These are phyloP conservation scores for Microcebus jonahi DNA, from an alignment of 2,113 vertebrate genomes.

Conservation along the genomic window DNA sequence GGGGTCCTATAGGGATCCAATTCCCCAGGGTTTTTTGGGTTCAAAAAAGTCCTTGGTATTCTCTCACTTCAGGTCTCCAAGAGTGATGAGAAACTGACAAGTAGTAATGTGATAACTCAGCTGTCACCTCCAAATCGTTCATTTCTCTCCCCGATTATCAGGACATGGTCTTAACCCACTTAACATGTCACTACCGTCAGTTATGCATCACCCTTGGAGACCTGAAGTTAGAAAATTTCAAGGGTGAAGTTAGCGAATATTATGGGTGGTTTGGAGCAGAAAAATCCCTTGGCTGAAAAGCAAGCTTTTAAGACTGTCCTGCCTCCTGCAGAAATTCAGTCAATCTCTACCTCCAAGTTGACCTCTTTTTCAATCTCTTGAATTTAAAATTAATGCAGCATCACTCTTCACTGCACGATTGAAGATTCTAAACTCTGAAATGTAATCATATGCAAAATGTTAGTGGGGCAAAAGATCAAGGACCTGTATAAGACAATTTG, in stretches of 20 bases:
- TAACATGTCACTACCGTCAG: not conserved
- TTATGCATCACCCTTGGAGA: not conserved
- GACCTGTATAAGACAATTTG: conserved; percentile 65
- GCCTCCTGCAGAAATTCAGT: conserved; percentile 35
- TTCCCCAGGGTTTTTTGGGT: not conserved
- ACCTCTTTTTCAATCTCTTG: conserved; percentile 61
- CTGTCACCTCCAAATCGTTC: not conserved
- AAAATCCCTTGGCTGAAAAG: conserved; percentile 38
- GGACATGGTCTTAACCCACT: not conserved
- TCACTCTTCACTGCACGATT: conserved; percentile 43
- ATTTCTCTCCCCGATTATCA: conserved; percentile 17
- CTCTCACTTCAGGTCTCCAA: not conserved
- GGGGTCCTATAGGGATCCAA: not conserved
- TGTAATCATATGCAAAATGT: conserved; percentile 74
- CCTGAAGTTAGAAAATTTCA: not conserved
- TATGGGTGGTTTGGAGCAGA: not conserved
- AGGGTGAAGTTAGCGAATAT: not conserved
- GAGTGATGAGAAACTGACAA: not conserved
- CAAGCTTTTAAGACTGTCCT: not conserved
- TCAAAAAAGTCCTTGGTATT: not conserved
- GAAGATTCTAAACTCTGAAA: conserved; percentile 68
- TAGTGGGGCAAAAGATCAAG: conserved; percentile 76
- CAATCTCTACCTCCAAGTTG: conserved; percentile 4
- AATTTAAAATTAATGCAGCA: conserved; percentile 73
- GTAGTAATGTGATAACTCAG: not conserved